These are phyloP conservation scores for Unio pictorum DNA, from an alignment of 2,888 invertebrate genomes.

Conservation along the genomic window DNA sequence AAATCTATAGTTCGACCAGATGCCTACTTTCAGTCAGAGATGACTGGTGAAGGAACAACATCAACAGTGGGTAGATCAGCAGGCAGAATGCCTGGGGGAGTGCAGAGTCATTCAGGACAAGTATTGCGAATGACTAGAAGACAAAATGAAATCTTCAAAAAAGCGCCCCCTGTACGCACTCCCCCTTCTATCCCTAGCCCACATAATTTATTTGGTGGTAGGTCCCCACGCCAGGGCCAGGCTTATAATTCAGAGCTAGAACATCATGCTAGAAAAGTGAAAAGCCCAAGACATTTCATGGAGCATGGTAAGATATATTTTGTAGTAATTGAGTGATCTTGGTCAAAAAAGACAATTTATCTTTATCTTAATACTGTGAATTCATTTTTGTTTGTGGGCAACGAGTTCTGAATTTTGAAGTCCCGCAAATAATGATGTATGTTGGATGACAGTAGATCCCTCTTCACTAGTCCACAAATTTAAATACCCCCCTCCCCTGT, in stretches of 20 bases:
- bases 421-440: too few relatives aligned
- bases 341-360: too few relatives aligned
- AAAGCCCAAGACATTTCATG: constrained; percentile 61
- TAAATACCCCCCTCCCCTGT: too few relatives aligned
- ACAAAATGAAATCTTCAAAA: constrained; percentile 47
- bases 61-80: constrained; percentile 55
- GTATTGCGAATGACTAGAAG: constrained; percentile 50
- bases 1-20: constrained; percentile 42
- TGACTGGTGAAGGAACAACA: constrained; percentile 28
- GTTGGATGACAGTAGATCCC: too few relatives aligned
- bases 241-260: constrained; percentile 58
- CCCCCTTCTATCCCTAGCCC: constrained; percentile 65
- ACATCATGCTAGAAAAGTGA: constrained; percentile 57
- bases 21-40: constrained; percentile 31
- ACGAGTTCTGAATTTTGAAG: too few relatives aligned
- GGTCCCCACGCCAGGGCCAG: constrained; percentile 42
- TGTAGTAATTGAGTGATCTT: background rate
- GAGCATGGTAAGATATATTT: constrained; percentile 51
- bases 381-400: too few relatives aligned
- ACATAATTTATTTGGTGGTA: constrained; percentile 30
- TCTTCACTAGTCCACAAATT: too few relatives aligned
- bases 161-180: constrained; percentile 53
- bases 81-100: constrained; percentile 52
- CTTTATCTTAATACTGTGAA: too few relatives aligned
- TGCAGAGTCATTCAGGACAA: constrained; percentile 43